Percentiles rank a stretch among this genome's conserved stretches.
Evolutionary conservation across 2,113 vertebrate genomes (phyloP).

Genomic region (Mormoops blainvillei): DNA sequence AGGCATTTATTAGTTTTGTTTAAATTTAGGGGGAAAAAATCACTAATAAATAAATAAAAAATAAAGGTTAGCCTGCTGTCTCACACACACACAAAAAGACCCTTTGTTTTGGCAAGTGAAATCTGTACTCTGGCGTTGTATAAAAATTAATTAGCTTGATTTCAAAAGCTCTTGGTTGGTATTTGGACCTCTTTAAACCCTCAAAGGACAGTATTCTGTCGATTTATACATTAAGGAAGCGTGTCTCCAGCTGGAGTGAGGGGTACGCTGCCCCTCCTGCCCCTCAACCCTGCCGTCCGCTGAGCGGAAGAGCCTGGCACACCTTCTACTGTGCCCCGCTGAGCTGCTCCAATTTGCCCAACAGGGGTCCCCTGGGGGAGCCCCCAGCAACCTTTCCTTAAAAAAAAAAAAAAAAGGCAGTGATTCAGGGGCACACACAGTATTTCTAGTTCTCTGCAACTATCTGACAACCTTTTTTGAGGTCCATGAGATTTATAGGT

Average conservation of each 20-base stretch:
- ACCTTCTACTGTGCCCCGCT: neutral
- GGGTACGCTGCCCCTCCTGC: accelerated
- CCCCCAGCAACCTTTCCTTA: neutral
- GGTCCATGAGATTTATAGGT: neutral
- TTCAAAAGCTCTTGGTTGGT: neutral
- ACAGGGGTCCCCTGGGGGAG: neutral
- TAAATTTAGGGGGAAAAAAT: neutral
- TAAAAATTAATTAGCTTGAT: neutral
- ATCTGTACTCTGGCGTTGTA: neutral
- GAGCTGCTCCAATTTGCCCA: neutral
- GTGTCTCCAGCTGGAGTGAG: neutral
- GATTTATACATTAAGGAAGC: neutral
- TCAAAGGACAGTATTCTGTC: neutral
- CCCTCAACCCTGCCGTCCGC: neutral
- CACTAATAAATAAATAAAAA: too few species aligned
- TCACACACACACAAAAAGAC: neutral
- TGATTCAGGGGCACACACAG: neutral
- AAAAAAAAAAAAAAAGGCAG: neutral
- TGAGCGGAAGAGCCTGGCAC: accelerated
- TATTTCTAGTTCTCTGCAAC: neutral
- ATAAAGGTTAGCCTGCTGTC: neutral
- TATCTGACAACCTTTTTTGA: neutral
- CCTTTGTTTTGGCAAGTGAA: neutral
- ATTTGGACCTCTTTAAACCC: neutral
- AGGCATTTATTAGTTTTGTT: neutral